These are phyloP conservation scores for Hyposoter dolosus DNA, from an alignment of 2,888 invertebrate genomes.

Conservation along the genomic window DNA sequence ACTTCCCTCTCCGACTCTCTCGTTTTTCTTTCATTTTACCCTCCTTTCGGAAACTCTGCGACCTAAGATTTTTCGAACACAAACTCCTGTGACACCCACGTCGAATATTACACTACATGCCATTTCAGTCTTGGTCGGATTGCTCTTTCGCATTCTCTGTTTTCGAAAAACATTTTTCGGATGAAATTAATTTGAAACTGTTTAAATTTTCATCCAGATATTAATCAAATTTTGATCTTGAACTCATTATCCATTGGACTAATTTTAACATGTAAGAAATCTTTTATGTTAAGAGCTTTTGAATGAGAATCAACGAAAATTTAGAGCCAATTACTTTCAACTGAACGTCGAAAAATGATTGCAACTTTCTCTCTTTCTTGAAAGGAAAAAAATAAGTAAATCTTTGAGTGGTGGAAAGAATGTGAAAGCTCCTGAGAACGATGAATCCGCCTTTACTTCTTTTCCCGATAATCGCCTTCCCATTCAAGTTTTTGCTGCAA, in stretches of 20 bases:
- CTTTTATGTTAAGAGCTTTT: not conserved
- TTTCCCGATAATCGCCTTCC: constrained; percentile 27
- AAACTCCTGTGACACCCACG: not conserved
- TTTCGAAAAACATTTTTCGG: no score
- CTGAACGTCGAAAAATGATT: not conserved
- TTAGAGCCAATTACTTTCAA: not conserved
- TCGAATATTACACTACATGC: not conserved
- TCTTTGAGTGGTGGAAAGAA: not conserved
- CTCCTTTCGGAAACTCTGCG: not conserved
- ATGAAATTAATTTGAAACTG: no score
- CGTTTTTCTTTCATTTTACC: constrained; percentile 2
- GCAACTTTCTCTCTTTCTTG: not conserved
- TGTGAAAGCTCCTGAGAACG: constrained; percentile 7
- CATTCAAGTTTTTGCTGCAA: constrained; percentile 7
- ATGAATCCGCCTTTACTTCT: not conserved
- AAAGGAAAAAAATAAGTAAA: not conserved
- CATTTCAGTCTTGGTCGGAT: not conserved
- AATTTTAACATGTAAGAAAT: no score
- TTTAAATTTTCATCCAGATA: no score
- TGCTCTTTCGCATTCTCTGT: no score
- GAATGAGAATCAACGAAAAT: not conserved
- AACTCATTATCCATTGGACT: no score
- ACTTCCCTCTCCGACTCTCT: constrained; percentile 21
- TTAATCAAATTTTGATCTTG: no score
- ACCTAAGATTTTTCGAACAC: not conserved